phyloP scores from a whole-genome alignment of 2,797 vertebrate genomes.

The Rhinogobio ventralis region DNA sequence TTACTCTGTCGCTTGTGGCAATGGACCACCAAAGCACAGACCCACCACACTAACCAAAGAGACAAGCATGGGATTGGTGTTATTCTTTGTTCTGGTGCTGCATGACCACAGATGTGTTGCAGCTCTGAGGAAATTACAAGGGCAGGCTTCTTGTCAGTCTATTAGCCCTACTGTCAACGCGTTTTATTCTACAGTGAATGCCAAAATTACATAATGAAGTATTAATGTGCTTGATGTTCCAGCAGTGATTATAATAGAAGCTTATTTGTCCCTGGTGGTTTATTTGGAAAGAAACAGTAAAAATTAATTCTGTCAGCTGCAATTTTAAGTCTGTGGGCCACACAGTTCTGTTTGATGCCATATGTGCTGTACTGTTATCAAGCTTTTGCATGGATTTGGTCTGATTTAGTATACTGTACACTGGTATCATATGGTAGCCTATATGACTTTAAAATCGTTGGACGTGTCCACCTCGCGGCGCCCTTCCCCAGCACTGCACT shows the following conservation, averaged over 20 bases:
- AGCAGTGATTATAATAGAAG: neutral
- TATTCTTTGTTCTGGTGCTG: conserved; percentile 11
- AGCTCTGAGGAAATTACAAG: conserved; percentile 24
- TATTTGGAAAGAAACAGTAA: neutral
- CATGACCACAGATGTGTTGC: conserved; percentile 11
- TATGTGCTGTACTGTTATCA: neutral
- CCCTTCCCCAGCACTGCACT: conserved; percentile 12
- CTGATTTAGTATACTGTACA: neutral
- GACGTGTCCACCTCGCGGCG: conserved; percentile 48
- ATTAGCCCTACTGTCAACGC: neutral
- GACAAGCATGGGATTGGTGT: conserved; percentile 19
- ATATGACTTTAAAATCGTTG: neutral
- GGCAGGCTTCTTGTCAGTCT: neutral
- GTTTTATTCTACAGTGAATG: conserved; percentile 7
- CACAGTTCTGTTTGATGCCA: neutral
- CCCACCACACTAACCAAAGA: conserved; percentile 10
- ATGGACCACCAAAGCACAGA: conserved; percentile 27
- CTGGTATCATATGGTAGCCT: neutral
- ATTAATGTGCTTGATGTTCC: neutral
- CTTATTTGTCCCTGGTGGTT: neutral
- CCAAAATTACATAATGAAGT: conserved; percentile 3
- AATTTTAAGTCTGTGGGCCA: neutral
- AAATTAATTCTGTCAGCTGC: neutral
- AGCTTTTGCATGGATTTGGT: neutral
- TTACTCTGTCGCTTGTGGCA: conserved; percentile 6